Evolutionary conservation across 2,113 vertebrate genomes (phyloP), one percentile per base, ranked within the genome.

Genomic region (Furnarius figulus): DNA sequence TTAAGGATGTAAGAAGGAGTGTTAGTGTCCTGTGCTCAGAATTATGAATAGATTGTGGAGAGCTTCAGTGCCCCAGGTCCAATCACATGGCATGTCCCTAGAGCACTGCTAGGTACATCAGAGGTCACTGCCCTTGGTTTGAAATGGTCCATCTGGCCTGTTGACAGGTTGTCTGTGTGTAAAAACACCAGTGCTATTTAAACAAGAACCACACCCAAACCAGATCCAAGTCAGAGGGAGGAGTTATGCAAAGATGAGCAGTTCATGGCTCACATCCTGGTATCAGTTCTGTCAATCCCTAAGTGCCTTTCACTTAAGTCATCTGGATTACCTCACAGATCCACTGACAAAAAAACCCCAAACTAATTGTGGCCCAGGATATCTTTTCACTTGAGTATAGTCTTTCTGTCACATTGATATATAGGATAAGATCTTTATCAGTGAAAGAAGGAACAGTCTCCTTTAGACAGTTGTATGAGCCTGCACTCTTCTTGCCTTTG

Each of bases 61-160:
- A 87, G 30, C 4, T 23, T 52, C 37, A 8, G 28, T 33, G 12
- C 21, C 10, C 8, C 2, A 1, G 20, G 33, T 65, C 44, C n/a
- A 14, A 81, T 49, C 37, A 58, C 1, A 0, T 19, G 12, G 16
- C 4, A 0, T 24, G n/a, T 25, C 37, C 39, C 30, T 47, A 33
- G 10, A 39, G 27, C 39, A 27, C 23, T n/a, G 14, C 28, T 16
- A 27, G 27, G 33, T 40, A 47, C 2, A 0, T 53, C 58, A 53
- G 30, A 52, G 14, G 22, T 28, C n/a, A 21, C 25, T 53, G 27
- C 31, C 58, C 12, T 49, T 40, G 66, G 8, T 19, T 61, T 40
- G 27, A 49, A 47, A 35, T 8, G 27, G 35, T 21, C 2, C 0
- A 35, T 33, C 63, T 18, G n/a, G 58, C 59, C 31, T 44, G 14